phyloP scores from a whole-genome alignment of 2,797 vertebrate genomes.

The Mallotus villosus region DNA sequence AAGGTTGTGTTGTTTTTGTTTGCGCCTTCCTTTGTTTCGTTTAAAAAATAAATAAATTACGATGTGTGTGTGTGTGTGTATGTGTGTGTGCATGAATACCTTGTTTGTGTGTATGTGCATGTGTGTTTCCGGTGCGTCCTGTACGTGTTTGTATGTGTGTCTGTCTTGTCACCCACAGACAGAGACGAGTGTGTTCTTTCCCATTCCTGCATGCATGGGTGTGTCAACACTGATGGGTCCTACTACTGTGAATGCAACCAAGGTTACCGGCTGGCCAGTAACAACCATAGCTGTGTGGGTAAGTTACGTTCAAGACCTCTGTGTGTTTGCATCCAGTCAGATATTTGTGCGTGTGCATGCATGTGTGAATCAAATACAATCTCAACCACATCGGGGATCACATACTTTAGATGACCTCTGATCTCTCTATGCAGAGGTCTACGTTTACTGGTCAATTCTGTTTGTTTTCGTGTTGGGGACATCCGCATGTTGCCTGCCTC shows the following conservation, averaged over 20 bases:
- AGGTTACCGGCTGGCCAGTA: conserved; percentile 90
- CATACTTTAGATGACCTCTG: too few relatives aligned
- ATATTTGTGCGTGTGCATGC: conserved; percentile 6
- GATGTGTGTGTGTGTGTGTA: neutral
- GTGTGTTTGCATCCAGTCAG: conserved; percentile 1
- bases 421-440: conserved; percentile 1
- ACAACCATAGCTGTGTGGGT: conserved; percentile 96
- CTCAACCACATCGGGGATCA: too few relatives aligned
- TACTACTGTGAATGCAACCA: conserved; percentile 93
- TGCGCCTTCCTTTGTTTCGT: neutral
- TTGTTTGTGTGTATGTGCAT: conserved; percentile 16
- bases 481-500: conserved; percentile 9
- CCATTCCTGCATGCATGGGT: conserved; percentile 92
- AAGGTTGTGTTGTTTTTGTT: conserved; percentile 1
- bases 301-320: conserved; percentile 62
- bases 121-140: neutral
- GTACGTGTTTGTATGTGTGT: conserved; percentile 1
- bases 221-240: conserved; percentile 90
- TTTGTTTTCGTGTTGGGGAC: conserved; percentile 17
- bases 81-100: neutral
- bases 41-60: too few relatives aligned
- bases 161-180: conserved; percentile 72
- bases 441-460: neutral
- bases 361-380: neutral
- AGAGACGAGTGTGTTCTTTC: conserved; percentile 87